Conservation (phyloP, 1,140 invertebrate genomes). For the Mylabris phalerata region DNA sequence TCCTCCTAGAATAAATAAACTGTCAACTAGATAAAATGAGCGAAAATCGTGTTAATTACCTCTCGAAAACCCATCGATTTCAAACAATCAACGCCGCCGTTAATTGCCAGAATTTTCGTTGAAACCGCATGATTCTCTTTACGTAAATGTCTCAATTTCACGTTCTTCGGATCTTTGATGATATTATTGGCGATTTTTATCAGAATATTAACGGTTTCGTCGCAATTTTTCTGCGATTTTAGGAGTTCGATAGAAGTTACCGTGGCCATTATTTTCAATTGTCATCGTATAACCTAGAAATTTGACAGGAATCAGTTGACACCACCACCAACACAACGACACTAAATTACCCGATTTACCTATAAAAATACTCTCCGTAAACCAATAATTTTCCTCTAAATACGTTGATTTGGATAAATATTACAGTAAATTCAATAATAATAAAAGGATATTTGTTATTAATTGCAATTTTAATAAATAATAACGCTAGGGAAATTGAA, state of each 20-base stretch:
- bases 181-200: conserved; percentile 35
- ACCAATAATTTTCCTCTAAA: too few species aligned
- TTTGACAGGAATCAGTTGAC: neutral
- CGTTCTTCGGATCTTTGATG: conserved; percentile 29
- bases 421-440: too few species aligned
- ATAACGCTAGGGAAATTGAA: too few species aligned
- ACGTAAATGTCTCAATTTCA: conserved; percentile 31
- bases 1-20: conserved; percentile 24
- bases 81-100: conserved; percentile 31
- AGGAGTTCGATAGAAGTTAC: too few species aligned
- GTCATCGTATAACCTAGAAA: too few species aligned
- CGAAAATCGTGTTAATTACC: conserved; percentile 18
- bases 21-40: conserved; percentile 6
- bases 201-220: conserved; percentile 28
- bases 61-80: conserved; percentile 36
- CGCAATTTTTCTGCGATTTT: conserved; percentile 13
- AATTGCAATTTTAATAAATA: too few species aligned
- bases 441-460: too few species aligned
- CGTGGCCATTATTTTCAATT: too few species aligned
- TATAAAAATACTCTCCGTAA: neutral
- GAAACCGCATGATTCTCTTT: conserved; percentile 31
- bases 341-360: neutral
- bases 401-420: too few species aligned
- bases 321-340: neutral
- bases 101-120: conserved; percentile 28